phyloP scores from a whole-genome alignment of 2,797 vertebrate genomes.

The Apogon talboti region DNA sequence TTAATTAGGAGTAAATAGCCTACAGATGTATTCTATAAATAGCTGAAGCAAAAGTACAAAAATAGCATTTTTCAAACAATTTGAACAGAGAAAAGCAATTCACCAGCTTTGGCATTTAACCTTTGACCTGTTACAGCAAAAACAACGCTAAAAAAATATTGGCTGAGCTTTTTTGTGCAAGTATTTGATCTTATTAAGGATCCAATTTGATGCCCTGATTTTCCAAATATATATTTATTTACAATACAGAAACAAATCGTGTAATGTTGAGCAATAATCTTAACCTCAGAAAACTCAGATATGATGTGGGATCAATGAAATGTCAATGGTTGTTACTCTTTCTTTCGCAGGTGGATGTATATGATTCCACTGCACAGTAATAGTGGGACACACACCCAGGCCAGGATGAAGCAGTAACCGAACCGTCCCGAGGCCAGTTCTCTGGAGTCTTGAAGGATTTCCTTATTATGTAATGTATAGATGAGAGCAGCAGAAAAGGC shows the following conservation, averaged over 20 bases:
- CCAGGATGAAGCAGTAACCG: conserved; percentile 90
- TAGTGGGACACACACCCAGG: conserved; percentile 90
- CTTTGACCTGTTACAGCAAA: no score
- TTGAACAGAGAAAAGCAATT: conserved; percentile 3
- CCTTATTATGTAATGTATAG: conserved; percentile 85
- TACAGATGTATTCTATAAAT: conserved; percentile 21
- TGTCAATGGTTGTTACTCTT: conserved; percentile 78
- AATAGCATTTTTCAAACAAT: conserved; percentile 30
- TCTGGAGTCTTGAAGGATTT: conserved; percentile 82
- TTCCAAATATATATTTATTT: no score
- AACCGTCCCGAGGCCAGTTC: conserved; percentile 82
- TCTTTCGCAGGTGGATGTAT: conserved; percentile 91
- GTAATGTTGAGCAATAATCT: no score
- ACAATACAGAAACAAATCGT: no score
- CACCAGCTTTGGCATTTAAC: neutral
- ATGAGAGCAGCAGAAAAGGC: conserved; percentile 87
- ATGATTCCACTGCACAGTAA: conserved; percentile 87
- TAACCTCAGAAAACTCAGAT: no score
- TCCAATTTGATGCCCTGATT: no score
- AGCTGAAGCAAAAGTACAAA: conserved; percentile 49
- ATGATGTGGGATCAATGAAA: neutral
- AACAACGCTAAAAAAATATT: no score
- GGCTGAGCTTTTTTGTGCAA: no score
- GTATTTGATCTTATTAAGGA: no score
- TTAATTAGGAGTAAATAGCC: conserved; percentile 33